Percentiles rank a stretch among this genome's conserved stretches.
phyloP scores from a whole-genome alignment of 2,113 vertebrate species.

The Harpagus bidentatus region DNA sequence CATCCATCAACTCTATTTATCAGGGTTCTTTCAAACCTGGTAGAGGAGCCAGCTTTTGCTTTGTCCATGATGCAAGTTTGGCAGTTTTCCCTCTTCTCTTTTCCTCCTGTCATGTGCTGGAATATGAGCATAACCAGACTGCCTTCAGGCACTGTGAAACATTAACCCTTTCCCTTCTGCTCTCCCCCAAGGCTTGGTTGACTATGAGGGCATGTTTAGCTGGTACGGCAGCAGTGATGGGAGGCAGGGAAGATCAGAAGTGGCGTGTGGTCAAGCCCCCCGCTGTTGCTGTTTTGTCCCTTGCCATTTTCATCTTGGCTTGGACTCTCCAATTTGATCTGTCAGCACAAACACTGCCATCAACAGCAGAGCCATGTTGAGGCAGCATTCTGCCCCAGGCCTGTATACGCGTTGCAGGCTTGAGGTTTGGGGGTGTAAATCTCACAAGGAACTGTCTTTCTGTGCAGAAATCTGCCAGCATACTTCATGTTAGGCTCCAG shows the following conservation, averaged over 20 bases:
- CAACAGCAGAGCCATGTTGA: neutral
- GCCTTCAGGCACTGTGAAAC: neutral
- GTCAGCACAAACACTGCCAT: neutral
- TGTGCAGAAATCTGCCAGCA: neutral
- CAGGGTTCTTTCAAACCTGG: neutral
- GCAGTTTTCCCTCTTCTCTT: neutral
- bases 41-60: neutral
- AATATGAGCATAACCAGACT: neutral
- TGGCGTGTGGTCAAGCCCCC: rapidly evolving
- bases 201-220: rapidly evolving
- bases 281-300: neutral
- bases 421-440: neutral
- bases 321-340: neutral
- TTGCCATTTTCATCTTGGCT: neutral
- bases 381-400: neutral
- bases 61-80: neutral
- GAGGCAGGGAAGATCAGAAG: neutral
- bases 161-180: neutral
- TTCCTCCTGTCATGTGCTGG: neutral
- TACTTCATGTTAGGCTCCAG: neutral
- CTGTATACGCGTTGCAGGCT: neutral
- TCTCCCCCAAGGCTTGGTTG: neutral
- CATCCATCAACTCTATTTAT: neutral
- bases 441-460: neutral
- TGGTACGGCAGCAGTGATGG: neutral